Evolutionary conservation across 2,113 vertebrate species (phyloP).

Genomic region (Balaeniceps rex): DNA sequence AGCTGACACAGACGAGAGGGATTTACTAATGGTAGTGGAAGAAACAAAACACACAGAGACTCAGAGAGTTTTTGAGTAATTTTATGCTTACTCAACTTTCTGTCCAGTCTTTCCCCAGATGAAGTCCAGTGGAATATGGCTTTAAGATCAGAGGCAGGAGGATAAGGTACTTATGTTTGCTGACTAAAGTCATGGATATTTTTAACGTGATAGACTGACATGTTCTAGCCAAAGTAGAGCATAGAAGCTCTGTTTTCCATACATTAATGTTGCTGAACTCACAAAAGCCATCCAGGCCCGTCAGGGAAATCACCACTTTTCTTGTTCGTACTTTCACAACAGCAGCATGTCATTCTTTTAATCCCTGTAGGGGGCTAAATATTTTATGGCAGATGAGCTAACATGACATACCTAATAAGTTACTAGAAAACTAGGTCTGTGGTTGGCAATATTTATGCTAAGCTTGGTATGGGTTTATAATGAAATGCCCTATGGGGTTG

Average conservation of each 20-base stretch:
- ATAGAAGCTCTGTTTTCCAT: not conserved
- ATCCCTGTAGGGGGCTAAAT: not conserved
- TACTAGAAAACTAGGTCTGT: not conserved
- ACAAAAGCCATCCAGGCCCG: not conserved
- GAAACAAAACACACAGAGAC: not conserved
- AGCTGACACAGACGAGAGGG: not conserved
- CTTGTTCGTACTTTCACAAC: not conserved
- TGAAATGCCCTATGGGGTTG: not conserved
- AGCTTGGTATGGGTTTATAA: not conserved
- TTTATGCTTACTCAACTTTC: not conserved
- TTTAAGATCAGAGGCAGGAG: not conserved
- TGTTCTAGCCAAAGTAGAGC: not conserved
- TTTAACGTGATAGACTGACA: not conserved
- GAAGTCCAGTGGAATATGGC: not conserved
- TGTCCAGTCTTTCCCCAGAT: not conserved
- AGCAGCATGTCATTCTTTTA: not conserved
- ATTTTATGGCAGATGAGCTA: constrained; percentile 38
- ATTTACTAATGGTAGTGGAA: not conserved
- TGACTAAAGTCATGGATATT: not conserved
- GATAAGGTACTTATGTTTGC: not conserved
- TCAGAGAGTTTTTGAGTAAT: not conserved
- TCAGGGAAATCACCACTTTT: not conserved
- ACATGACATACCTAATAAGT: not conserved
- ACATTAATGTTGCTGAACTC: not conserved
- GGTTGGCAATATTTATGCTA: not conserved